Conservation (phyloP, 2,113 vertebrate genomes). For the Serilophus lunatus region DNA sequence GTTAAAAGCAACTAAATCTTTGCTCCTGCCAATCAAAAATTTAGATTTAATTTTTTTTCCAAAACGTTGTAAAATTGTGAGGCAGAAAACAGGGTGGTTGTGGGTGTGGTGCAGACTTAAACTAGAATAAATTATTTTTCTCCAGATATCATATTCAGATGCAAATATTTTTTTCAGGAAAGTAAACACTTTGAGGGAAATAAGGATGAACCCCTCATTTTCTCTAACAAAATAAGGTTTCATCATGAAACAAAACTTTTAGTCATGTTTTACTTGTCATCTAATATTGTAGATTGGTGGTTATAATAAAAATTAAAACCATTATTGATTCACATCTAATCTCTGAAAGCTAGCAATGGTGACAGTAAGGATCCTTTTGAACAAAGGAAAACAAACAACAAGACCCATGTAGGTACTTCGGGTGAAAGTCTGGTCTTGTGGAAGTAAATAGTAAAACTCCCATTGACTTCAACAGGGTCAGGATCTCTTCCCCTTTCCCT, state of each 20-base stretch:
- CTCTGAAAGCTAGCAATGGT: not conserved
- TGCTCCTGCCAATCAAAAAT: not conserved
- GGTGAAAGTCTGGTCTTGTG: slow-evolving; percentile 20
- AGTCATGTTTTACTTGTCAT: slow-evolving; percentile 15
- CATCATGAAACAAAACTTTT: not conserved
- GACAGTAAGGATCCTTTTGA: slow-evolving; percentile 19
- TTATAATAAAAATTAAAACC: slow-evolving; percentile 26
- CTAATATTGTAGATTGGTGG: not conserved
- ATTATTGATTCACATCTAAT: slow-evolving; percentile 13
- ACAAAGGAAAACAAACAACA: slow-evolving; percentile 37
- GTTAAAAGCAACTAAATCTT: not conserved
- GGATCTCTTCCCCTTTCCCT: slow-evolving; percentile 59
- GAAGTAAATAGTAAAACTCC: slow-evolving; percentile 54
- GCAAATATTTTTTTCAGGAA: not conserved
- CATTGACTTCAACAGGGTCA: slow-evolving; percentile 11
- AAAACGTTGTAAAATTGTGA: not conserved
- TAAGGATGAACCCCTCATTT: not conserved
- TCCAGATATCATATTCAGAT: not conserved
- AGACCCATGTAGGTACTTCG: not conserved
- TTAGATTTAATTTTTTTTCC: not conserved
- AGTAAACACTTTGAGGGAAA: not conserved
- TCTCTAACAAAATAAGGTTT: not conserved
- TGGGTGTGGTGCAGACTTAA: not conserved
- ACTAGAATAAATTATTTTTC: not conserved
- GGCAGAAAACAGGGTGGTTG: not conserved